Percentiles rank a stretch among this genome's conserved stretches.
Conservation (phyloP, 2,113 vertebrate genomes). For the Turnix velox region DNA sequence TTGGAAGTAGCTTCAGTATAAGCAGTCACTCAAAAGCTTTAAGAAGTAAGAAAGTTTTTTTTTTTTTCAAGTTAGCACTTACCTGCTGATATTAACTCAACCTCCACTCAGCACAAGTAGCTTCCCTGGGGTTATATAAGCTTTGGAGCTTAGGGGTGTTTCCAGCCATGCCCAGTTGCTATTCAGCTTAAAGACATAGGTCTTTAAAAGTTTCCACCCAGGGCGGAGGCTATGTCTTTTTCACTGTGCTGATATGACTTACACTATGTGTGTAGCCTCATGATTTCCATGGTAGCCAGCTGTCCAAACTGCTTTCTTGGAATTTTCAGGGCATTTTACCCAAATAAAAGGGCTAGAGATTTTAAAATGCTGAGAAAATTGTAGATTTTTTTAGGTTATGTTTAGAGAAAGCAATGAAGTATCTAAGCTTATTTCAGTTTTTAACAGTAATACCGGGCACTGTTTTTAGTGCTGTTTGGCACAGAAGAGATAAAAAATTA, state of each 20-base stretch:
- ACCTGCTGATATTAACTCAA: not conserved
- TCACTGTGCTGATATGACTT: not conserved
- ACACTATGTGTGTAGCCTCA: not conserved
- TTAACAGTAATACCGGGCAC: not conserved
- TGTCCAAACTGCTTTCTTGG: not conserved
- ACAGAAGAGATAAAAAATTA: not conserved
- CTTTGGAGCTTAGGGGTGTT: not conserved
- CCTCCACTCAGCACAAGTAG: not conserved
- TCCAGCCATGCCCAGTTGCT: not conserved
- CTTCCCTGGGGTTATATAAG: not conserved
- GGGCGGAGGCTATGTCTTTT: not conserved
- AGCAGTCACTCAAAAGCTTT: fast-evolving
- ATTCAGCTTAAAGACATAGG: not conserved
- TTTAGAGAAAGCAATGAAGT: not conserved
- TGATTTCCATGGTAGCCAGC: not conserved
- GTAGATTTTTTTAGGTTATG: not conserved
- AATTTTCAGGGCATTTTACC: not conserved
- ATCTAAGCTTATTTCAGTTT: not conserved
- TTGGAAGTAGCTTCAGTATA: not conserved
- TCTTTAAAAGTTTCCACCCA: not conserved
- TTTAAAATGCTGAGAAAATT: not conserved
- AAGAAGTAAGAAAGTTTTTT: not conserved
- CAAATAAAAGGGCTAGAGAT: not conserved
- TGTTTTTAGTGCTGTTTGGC: not conserved
- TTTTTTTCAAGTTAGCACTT: fast-evolving